Evolutionary conservation across 2,797 vertebrate species (phyloP), one percentile per base, ranked within the genome.

Genomic region (Trichosurus vulpecula): DNA sequence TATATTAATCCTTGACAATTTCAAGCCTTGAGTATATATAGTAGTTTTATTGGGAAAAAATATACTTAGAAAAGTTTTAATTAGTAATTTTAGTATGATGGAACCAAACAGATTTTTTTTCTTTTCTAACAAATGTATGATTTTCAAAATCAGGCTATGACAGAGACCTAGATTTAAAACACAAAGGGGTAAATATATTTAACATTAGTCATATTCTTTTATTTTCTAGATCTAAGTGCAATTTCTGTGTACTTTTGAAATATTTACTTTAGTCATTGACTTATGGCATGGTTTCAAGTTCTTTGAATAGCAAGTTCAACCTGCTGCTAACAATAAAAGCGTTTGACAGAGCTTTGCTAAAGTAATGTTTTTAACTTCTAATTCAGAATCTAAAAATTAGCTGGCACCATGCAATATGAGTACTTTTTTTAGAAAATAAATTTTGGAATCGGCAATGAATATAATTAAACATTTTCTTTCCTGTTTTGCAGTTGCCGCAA

Each of bases 401-500:
- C 47, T 95, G 52, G 5, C 74, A 95, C 91, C 31, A 58, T 91
- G 41, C 92, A 90, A 95, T 74, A 94, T 52, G 90, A 93, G 0
- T 94, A 2, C 47, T 93, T 4, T 0, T n/a, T 95, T 96, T 93
- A 81, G 2, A 0, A 31, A 31, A 56, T 9, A 51, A 93, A 35
- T 91, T 96, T 97, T 97, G 89, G 94, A 95, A 87, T 91, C 56
- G 52, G 2, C 90, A 56, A 54, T 90, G 94, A 2, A 19, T 47
- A 92, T 92, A 97, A 96, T 94, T 97, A 54, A 97, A 55, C 52
- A 4, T 97, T 93, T 91, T 98, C 91, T 98, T 96, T 97, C 92
- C 92, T 96, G 96, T 98, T 96, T 96, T 98, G 47, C 98, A 99
- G 99, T 99, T 98, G 99, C 99, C 52, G 99, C 99, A 94, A 98